Evolutionary conservation across 2,888 invertebrate genomes (phyloP), one percentile per base, ranked within the genome.

Genomic region (Zeuzera pyrina): DNA sequence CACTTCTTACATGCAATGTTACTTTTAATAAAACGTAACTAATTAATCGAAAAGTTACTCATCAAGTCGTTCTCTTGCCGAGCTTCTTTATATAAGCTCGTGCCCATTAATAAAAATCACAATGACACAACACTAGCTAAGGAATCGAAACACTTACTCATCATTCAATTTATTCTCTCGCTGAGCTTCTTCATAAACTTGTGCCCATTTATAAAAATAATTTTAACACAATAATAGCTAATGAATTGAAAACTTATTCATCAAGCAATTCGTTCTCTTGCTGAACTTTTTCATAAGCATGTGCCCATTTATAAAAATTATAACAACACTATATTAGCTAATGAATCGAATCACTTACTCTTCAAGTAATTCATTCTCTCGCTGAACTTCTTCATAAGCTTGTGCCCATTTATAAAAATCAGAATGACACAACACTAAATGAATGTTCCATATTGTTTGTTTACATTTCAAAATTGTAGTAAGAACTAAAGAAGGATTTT

Each of bases 351-450:
- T 12, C 30, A 48, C 69, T 57, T 52, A 76, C 76, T 70, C 68
- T 12, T 63, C 65, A 16, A 53, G 24, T n/a, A 22, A 8, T 8
- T 78, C 77, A 25, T 44, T 49, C 42, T 74, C 73, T 29, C 53
- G 53, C 35, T 60, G 67, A 6, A 49, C 33, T 43, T 78, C 74
- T 30, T 81, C 81, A 33, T 68, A 66, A 2, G 51, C 34, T 38
- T 67, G 65, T 10, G 53, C 68, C 81, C 83, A 83, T 46, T 62
- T 72, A 15, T 37, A 28, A 36, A 79, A 76, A 42, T 77, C 81
- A 2, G 71, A 65, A 12, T 81, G 77, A 40, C 79, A 76, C 4
- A 83, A 39, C 8, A 81, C 47, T 1, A 81, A 55, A 42, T 81
- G 73, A 31, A 74, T 50, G 32, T 78, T 76, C 41, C 53, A 42